Percentiles rank a stretch among this genome's conserved stretches.
These are phyloP conservation scores for Thera britannica DNA, from an alignment of 2,888 invertebrate species.

Conservation along the genomic window DNA sequence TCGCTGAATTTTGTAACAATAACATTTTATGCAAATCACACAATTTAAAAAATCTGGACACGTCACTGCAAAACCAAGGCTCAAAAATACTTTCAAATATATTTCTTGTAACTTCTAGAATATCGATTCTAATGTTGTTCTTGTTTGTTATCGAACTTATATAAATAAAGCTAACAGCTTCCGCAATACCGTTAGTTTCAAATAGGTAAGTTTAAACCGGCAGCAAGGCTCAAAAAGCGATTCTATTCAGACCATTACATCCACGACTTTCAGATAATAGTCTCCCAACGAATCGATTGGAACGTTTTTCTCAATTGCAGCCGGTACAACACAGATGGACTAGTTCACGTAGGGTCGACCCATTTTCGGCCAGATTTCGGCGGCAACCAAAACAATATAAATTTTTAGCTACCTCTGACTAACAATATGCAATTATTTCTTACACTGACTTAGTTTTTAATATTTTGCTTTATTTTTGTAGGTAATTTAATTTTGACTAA, in stretches of 20 bases:
- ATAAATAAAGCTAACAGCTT: constrained; percentile 31
- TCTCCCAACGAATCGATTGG: constrained; percentile 31
- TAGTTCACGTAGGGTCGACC: constrained; percentile 13
- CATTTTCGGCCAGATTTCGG: constrained; percentile 19
- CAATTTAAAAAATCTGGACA: no score
- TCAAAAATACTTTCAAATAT: neutral
- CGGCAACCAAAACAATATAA: neutral
- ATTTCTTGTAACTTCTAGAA: neutral
- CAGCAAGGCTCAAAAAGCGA: constrained; percentile 41
- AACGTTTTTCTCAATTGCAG: constrained; percentile 32
- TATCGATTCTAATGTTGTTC: neutral
- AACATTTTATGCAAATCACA: no score
- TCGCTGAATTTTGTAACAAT: no score
- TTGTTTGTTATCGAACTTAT: constrained; percentile 19
- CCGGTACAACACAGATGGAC: constrained; percentile 26
- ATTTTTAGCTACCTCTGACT: no score
- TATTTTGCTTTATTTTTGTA: no score
- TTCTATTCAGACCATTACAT: constrained; percentile 39
- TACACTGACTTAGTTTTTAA: no score
- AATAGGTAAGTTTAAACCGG: constrained; percentile 36
- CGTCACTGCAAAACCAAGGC: no score
- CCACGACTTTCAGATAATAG: constrained; percentile 37
- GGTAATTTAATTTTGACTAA: no score
- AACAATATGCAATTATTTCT: no score
- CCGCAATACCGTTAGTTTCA: constrained; percentile 35